phyloP scores from a whole-genome alignment of 2,113 vertebrate genomes.

The Pseudorectes ferrugineus region DNA sequence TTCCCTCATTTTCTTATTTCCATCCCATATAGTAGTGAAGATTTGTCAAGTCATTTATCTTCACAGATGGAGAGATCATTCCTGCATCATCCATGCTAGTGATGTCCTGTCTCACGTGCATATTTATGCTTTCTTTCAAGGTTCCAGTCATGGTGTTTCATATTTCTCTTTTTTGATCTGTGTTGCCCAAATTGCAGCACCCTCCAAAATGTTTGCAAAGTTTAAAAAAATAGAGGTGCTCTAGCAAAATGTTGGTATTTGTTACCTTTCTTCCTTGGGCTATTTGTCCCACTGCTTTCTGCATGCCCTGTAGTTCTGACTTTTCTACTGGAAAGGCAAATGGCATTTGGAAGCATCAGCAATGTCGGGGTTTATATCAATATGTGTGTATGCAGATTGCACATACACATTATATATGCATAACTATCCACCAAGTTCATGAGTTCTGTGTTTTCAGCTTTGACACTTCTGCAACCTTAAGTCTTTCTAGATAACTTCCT shows the following conservation, averaged over 20 bases:
- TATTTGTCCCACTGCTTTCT: neutral
- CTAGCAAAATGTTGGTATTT: neutral
- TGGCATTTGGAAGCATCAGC: neutral
- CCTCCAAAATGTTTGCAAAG: neutral
- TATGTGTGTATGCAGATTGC: accelerated
- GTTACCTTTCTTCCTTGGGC: neutral
- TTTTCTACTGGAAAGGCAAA: neutral
- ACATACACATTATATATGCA: neutral
- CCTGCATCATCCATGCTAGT: neutral
- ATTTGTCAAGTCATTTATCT: neutral
- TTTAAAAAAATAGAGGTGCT: neutral
- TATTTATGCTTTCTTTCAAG: neutral
- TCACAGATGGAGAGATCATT: neutral
- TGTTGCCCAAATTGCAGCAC: neutral
- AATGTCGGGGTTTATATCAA: neutral
- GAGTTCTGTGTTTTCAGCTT: neutral
- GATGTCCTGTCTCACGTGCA: neutral
- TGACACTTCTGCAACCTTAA: neutral
- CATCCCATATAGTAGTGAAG: neutral
- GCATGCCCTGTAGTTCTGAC: neutral
- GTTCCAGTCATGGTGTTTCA: neutral
- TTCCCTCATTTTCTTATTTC: neutral
- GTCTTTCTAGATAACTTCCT: neutral
- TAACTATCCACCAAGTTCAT: neutral
- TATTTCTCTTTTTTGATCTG: neutral